phyloP scores from a whole-genome alignment of 2,888 invertebrate species.

The Rhagonycha fulva region DNA sequence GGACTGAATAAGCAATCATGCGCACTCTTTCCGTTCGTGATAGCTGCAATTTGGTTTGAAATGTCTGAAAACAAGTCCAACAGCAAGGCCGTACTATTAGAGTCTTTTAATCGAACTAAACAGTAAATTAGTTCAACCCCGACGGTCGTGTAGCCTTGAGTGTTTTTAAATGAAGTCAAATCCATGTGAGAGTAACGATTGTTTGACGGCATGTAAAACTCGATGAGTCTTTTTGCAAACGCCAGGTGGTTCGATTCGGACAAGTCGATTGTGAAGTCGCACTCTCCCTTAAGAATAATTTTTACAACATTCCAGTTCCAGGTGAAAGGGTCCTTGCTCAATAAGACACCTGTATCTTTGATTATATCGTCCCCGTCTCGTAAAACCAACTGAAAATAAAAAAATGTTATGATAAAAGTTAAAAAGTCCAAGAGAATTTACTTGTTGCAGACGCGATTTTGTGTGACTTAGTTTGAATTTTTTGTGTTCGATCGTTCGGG shows the following conservation, averaged over 20 bases:
- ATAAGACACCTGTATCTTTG: conserved; percentile 80
- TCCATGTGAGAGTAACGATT: conserved; percentile 88
- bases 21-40: conserved; percentile 74
- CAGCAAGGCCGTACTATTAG: conserved; percentile 72
- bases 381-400: conserved; percentile 44
- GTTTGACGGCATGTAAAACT: conserved; percentile 85
- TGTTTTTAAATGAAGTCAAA: conserved; percentile 62
- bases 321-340: conserved; percentile 75
- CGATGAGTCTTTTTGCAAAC: conserved; percentile 77
- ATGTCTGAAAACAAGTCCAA: conserved; percentile 83
- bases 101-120: conserved; percentile 62
- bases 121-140: conserved; percentile 77
- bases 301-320: conserved; percentile 96
- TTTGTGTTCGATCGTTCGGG: conserved; percentile 43
- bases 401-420: neutral
- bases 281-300: conserved; percentile 63
- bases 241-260: conserved; percentile 68
- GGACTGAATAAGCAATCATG: conserved; percentile 89
- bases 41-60: conserved; percentile 72
- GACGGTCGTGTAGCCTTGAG: conserved; percentile 67
- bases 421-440: conserved; percentile 24
- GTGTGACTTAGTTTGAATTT: conserved; percentile 40
- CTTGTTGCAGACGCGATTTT: conserved; percentile 50
- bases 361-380: conserved; percentile 64
- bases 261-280: conserved; percentile 51